Percentiles rank a stretch among this genome's conserved stretches.
Evolutionary conservation across 2,888 invertebrate species (phyloP).

Genomic region (Criorhina ranunculi): DNA sequence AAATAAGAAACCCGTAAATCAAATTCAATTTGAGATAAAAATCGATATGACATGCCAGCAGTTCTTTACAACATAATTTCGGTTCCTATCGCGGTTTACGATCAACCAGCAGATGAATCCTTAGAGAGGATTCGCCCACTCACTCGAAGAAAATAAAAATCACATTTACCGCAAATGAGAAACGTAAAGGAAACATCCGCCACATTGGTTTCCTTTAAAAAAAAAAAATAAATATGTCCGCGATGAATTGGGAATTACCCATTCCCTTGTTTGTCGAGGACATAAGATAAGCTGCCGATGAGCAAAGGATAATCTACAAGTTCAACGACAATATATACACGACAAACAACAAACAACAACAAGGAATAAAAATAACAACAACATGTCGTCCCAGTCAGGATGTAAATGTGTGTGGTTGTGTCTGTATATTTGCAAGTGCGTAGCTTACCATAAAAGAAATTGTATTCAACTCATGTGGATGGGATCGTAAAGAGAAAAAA

Average conservation of each 20-base stretch:
- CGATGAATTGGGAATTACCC: slow-evolving; percentile 18
- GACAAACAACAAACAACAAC: slow-evolving; percentile 18
- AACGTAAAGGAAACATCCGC: neutral
- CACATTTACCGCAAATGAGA: neutral
- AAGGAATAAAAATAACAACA: slow-evolving; percentile 4
- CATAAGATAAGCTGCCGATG: slow-evolving; percentile 18
- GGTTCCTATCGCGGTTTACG: slow-evolving; percentile 38
- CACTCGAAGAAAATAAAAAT: slow-evolving; percentile 1
- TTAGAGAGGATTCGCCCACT: slow-evolving; percentile 2
- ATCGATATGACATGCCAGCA: slow-evolving; percentile 26
- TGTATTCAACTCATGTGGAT: slow-evolving; percentile 29
- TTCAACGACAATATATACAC: neutral
- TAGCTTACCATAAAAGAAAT: slow-evolving; percentile 43
- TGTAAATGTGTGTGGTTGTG: slow-evolving; percentile 19
- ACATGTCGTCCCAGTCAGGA: neutral
- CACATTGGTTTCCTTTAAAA: neutral
- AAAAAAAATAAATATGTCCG: neutral
- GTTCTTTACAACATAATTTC: slow-evolving; percentile 32
- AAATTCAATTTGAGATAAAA: slow-evolving; percentile 66
- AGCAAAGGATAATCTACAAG: slow-evolving; percentile 25
- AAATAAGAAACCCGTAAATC: slow-evolving; percentile 37
- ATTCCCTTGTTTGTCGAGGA: neutral
- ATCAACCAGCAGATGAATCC: slow-evolving; percentile 7
- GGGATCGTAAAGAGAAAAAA: slow-evolving; percentile 37
- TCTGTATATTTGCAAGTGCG: slow-evolving; percentile 16